Evolutionary conservation across 1,140 invertebrate species (phyloP), one percentile per base, ranked within the genome.

Genomic region (Phocides pigmalion): DNA sequence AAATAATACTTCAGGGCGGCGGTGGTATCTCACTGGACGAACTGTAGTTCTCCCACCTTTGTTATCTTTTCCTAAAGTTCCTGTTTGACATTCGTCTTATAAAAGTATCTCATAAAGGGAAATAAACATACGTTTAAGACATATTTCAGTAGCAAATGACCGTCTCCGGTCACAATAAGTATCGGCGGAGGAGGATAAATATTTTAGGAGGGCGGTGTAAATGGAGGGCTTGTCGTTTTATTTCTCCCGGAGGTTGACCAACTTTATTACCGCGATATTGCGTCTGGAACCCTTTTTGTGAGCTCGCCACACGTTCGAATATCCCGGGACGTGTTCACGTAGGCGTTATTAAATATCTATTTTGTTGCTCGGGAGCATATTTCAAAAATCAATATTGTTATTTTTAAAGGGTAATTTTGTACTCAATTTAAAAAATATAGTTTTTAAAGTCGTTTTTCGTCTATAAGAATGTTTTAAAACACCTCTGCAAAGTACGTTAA

Each of bases 161-260:
- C 56, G 66, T 72, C 49, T 66, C 49, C 64, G 47, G 56, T 46
- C 63, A 68, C 70, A 72, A 72, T 68, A 65, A 49, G 41, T 50
- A 56, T 56, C 53, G 50, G 66, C 49, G 8, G 56, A 47, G 20
- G 54, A 64, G 58, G 64, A 76, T 78, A 74, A 84, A 84, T 80
- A 76, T 87, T 87, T 89, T 89, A 84, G 84, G 69, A 80, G 63
- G 64, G 22, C 67, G 66, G 83, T 87, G 86, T 89, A 84, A 89
- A 89, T 86, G 81, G 82, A 72, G 49, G 68, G 50, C 53, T 51
- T 61, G 61, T 69, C 67, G 65, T 74, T 78, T 81, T 83, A 75
- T 81, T 72, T 70, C 71, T 53, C 56, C 62, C 68, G 28, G 66
- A 68, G 49, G 65, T 61, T 79, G 70, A 72, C 82, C 71, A 70